Conservation (phyloP, 1,140 invertebrate species). For the Nixonia krombeini region DNA sequence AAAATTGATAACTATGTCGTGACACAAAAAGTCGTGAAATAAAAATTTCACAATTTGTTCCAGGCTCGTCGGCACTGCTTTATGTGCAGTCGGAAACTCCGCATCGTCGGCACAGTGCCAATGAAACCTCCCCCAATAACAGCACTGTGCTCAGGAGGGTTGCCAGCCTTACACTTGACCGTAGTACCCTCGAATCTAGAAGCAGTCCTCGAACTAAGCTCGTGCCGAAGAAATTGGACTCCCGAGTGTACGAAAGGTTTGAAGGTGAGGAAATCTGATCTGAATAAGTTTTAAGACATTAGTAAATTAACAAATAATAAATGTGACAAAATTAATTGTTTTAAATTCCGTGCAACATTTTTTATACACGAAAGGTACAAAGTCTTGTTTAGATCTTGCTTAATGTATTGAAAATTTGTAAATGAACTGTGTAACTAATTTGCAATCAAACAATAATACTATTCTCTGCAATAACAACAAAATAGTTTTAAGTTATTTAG, state of each 20-base stretch:
- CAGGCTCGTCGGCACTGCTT: constrained; percentile 32
- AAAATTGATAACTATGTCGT: too few relatives aligned
- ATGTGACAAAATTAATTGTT: neutral
- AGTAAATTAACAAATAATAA: too few relatives aligned
- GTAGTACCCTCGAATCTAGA: constrained; percentile 74
- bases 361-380: too few relatives aligned
- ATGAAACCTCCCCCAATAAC: constrained; percentile 70
- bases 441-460: too few relatives aligned
- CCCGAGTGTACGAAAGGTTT: constrained; percentile 87
- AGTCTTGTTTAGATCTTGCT: too few relatives aligned
- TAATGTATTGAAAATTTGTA: too few relatives aligned
- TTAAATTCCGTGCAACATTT: too few relatives aligned
- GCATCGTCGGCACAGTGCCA: constrained; percentile 67
- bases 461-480: too few relatives aligned
- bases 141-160: constrained; percentile 85
- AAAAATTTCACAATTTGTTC: constrained; percentile 35
- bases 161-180: constrained; percentile 84
- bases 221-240: constrained; percentile 87
- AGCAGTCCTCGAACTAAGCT: constrained; percentile 72
- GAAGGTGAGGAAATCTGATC: constrained; percentile 82
- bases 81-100: constrained; percentile 14
- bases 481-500: too few relatives aligned
- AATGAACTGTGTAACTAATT: too few relatives aligned
- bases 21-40: neutral
- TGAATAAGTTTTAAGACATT: too few relatives aligned